Evolutionary conservation across 2,797 vertebrate species (phyloP), one percentile per base, ranked within the genome.

Genomic region (Eleutherodactylus coqui): DNA sequence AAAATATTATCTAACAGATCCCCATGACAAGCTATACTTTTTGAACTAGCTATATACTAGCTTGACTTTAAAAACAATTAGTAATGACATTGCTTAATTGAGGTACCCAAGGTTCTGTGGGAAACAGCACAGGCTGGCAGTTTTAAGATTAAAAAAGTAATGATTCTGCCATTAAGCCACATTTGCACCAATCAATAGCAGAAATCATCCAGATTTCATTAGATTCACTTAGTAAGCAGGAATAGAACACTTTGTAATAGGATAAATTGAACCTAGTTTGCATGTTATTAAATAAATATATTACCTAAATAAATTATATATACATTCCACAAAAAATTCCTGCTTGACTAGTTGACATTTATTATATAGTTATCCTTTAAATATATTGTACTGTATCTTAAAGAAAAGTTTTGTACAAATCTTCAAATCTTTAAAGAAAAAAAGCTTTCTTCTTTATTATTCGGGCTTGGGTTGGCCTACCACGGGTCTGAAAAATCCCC

Each of bases 91-190:
- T 45, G 70, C 64, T 89, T 92, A 92, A 93, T 91, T 0, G 6
- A 93, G 91, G 82, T 85, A 90, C 83, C 85, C 73, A 89, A 90
- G 88, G 88, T 92, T 90, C 83, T 69, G 84, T 88, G 93, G 89
- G 91, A 90, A 91, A 93, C 87, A 92, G 90, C 89, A 89, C 88
- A 55, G 84, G 75, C 60, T 92, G 90, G 90, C 90, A 92, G 89
- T 88, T 92, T 64, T 87, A 87, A 92, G 89, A 94, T 94, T 94
- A 90, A 94, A 93, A 93, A 92, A 90, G 86, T 92, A 94, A 94
- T 90, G 91, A 94, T 92, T 91, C 88, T 91, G 88, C 90, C 91
- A 91, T 92, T 92, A 90, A 91, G 85, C 55, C 89, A 91, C 89
- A 84, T 88, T 92, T 89, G 75, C n/a, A 91, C 77, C 88, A 90